Percentiles rank a stretch among this genome's conserved stretches.
Evolutionary conservation across 2,113 vertebrate species (phyloP).

Genomic region (Xyliphius kryptos): DNA sequence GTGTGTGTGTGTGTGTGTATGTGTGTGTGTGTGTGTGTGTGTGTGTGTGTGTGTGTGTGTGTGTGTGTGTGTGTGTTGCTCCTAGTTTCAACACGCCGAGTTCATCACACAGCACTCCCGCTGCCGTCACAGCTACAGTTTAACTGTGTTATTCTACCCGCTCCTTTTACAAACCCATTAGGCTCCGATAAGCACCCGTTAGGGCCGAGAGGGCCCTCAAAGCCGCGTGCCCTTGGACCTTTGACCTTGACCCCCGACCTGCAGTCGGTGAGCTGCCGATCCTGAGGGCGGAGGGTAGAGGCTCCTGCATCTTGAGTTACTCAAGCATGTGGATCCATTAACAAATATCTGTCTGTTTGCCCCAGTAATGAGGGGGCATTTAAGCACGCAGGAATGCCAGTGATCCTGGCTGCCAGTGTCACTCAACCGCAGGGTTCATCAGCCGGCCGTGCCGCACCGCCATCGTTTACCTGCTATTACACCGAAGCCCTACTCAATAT

Average conservation of each 20-base stretch:
- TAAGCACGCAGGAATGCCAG: slow-evolving; percentile 53
- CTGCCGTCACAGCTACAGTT: slow-evolving; percentile 30
- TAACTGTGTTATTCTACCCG: slow-evolving; percentile 39
- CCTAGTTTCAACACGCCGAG: no score
- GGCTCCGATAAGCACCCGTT: slow-evolving; percentile 62
- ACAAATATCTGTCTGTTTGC: slow-evolving; percentile 74
- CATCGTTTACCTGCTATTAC: slow-evolving; percentile 47
- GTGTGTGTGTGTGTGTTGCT: no score
- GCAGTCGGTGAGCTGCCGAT: slow-evolving; percentile 40
- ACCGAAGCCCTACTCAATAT: slow-evolving; percentile 16
- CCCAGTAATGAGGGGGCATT: slow-evolving; percentile 60
- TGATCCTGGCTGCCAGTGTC: slow-evolving; percentile 57
- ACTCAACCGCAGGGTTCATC: slow-evolving; percentile 62
- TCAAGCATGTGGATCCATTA: slow-evolving; percentile 66
- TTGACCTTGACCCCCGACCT: slow-evolving; percentile 64
- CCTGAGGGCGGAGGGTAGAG: slow-evolving; percentile 43
- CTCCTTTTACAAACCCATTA: slow-evolving; percentile 61
- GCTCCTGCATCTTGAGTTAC: slow-evolving; percentile 55
- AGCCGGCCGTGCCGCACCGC: slow-evolving; percentile 40
- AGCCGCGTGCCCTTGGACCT: slow-evolving; percentile 63
- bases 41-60: no score
- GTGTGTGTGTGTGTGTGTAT: no score
- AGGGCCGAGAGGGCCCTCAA: slow-evolving; percentile 56
- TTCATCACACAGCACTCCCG: background rate
- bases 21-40: no score